Percentiles rank a stretch among this genome's conserved stretches.
Conservation (phyloP, 2,888 invertebrate species). For the Lithophane ornitopus region DNA sequence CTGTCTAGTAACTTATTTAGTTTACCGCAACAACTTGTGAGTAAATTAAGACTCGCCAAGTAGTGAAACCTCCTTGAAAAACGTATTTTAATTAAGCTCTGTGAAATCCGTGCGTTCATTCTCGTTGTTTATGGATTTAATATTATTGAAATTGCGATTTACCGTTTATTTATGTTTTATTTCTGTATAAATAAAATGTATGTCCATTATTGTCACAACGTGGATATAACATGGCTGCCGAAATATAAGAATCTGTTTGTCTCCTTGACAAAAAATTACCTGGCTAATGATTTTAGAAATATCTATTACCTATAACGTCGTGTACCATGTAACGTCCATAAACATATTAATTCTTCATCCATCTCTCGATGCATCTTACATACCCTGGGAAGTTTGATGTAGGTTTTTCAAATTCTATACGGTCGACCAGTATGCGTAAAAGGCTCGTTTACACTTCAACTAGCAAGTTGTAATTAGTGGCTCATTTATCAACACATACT, state of each 20-base stretch:
- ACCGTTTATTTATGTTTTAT: background rate
- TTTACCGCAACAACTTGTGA: conserved; percentile 45
- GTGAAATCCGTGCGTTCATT: conserved; percentile 13
- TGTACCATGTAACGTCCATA: background rate
- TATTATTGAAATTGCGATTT: background rate
- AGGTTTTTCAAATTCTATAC: background rate
- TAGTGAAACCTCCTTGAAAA: conserved; percentile 23
- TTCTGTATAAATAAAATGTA: background rate
- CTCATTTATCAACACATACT: background rate
- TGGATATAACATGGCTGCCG: background rate
- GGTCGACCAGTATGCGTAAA: background rate
- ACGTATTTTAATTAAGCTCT: conserved; percentile 31
- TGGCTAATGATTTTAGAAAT: too few relatives aligned
- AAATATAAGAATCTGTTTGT: background rate
- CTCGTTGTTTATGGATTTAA: conserved; percentile 1
- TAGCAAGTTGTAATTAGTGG: background rate
- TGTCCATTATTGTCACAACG: background rate
- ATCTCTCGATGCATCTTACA: background rate
- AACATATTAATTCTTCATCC: background rate
- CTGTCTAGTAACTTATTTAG: conserved; percentile 50
- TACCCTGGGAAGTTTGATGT: background rate
- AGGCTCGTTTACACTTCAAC: background rate
- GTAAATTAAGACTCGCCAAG: conserved; percentile 45
- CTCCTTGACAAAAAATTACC: background rate
- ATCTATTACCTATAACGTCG: background rate